Base-by-base conservation (phyloP, 2,113 vertebrate genomes). In the Uria lomvia region DNA sequence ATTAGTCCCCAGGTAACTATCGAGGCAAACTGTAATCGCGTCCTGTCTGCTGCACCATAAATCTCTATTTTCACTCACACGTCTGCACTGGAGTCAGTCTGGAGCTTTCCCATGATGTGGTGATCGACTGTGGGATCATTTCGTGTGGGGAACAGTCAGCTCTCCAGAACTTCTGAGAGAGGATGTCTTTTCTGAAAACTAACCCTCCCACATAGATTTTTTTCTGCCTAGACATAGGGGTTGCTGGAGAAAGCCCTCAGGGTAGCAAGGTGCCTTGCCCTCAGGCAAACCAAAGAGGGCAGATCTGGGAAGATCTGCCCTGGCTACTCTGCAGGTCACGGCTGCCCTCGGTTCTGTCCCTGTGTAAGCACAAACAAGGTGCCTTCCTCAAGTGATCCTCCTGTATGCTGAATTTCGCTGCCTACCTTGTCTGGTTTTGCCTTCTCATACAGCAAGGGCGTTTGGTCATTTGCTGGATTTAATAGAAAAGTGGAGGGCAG, bases 1-100 rank as follows among this genome's bases (percentile, higher is more conserved):
- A 0, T 85, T 91, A 60, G 62, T 95, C 93, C 86, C 94, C 86
- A 91, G 84, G 76, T 96, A 94, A 81, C 86, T 81, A 34, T 77
- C 63, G 43, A 93, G 78, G 80, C 72, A 82, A 72, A 49, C 45
- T 86, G 70, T 77, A 82, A 91, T 84, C 83, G 27, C 34, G 30
- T 95, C 49, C 73, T 85, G 82, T 76, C 86, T 81, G 52, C 90
- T 58, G 89, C 43, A 30, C 63, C 55, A 85, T 90, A 91, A 95
- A 93, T 97, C 90, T 42, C 73, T 52, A 42, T 96, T 96, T 96
- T 92, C 65, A 77, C 36, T 88, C 2, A 2, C 11, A 4, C 0
- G 27, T 82, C 79, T 88, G 50, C 22, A 20, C 43, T 75, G 72
- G 60, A 95, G 82, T 67, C 53, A 40, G 66, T 62, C 56, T 86